A percentile compares a stretch with the other conserved stretches of the same genome.
Evolutionary conservation across 2,888 invertebrate species (phyloP).

Genomic region (Habroteleia sp.): DNA sequence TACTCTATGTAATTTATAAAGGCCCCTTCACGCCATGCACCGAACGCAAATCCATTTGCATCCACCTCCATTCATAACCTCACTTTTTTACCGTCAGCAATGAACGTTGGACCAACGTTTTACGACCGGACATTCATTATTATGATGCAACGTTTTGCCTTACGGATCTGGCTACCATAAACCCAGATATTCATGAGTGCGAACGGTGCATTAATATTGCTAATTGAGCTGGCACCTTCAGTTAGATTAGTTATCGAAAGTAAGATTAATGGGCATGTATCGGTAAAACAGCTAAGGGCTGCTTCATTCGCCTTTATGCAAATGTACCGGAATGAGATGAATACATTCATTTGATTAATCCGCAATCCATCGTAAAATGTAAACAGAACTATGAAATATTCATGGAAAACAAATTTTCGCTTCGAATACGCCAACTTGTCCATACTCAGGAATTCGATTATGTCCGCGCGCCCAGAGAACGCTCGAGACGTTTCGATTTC

Average conservation of each 20-base stretch:
- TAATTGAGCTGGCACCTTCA: conserved; percentile 59
- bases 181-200: conserved; percentile 6
- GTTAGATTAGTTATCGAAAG: conserved; percentile 58
- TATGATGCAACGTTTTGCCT: too few relatives aligned
- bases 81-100: too few relatives aligned
- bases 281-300: conserved; percentile 48
- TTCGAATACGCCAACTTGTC: conserved; percentile 10
- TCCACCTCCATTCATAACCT: too few relatives aligned
- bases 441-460: too few relatives aligned
- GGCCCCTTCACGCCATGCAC: too few relatives aligned
- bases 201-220: conserved; percentile 57
- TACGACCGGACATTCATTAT: too few relatives aligned
- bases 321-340: conserved; percentile 37
- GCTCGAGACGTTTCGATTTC: too few relatives aligned
- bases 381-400: conserved; percentile 40
- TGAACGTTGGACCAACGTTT: too few relatives aligned
- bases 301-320: conserved; percentile 57
- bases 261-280: conserved; percentile 59
- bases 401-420: conserved; percentile 21
- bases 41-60: too few relatives aligned
- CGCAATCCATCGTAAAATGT: conserved; percentile 30
- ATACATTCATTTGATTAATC: conserved; percentile 38
- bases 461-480: too few relatives aligned
- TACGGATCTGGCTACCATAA: too few relatives aligned
- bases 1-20: too few relatives aligned